Percentiles rank a stretch among this genome's conserved stretches.
Conservation (phyloP, 2,113 vertebrate species). For the Epinephelus lanceolatus region DNA sequence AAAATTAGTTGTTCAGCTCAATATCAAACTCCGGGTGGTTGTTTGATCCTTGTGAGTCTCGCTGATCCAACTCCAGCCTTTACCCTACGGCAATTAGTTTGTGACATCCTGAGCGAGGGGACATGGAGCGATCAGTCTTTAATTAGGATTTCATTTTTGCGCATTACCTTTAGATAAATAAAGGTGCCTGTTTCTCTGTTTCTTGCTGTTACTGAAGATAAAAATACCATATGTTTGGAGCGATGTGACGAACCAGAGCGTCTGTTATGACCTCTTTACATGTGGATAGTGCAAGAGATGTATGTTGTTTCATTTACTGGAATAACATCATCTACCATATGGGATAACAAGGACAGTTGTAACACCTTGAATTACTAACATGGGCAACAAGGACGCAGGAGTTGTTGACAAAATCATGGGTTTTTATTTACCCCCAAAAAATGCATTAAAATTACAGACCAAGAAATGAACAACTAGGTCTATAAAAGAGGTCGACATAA, state of each 20-base stretch:
- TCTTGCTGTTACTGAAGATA: neutral
- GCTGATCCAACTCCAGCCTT: neutral
- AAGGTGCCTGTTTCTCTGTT: neutral
- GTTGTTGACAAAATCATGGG: too few species aligned
- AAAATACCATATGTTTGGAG: neutral
- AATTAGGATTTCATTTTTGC: conserved; percentile 34
- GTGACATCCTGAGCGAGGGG: conserved; percentile 11
- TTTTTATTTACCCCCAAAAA: too few species aligned
- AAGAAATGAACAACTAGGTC: too few species aligned
- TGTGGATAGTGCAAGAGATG: neutral
- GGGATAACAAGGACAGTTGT: too few species aligned
- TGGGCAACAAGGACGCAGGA: too few species aligned
- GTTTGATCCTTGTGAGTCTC: conserved; percentile 5
- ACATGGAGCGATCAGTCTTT: conserved; percentile 31
- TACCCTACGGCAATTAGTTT: conserved; percentile 18
- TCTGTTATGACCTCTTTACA: neutral
- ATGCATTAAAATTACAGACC: too few species aligned
- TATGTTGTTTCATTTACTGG: neutral
- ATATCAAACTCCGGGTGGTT: conserved; percentile 20
- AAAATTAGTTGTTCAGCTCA: conserved; percentile 30
- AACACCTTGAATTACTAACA: too few species aligned
- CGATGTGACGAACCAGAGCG: neutral
- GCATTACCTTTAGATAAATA: conserved; percentile 13
- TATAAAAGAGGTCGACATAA: too few species aligned
- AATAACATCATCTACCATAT: neutral